Evolutionary conservation across 2,888 invertebrate genomes (phyloP).

Genomic region (Heliconius ethilla): DNA sequence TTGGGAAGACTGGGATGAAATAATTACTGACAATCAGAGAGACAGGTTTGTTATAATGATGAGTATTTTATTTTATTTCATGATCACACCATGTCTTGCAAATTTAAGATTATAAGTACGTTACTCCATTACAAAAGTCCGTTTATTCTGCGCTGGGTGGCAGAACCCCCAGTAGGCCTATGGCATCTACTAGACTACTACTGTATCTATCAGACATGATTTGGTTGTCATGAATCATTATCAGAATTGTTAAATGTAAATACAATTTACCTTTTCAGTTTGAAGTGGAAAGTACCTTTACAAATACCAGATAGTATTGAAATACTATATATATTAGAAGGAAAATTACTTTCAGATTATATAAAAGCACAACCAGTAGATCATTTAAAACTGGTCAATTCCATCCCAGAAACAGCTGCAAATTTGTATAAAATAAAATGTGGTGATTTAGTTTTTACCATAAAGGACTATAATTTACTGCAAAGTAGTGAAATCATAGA

Average conservation of each 20-base stretch:
- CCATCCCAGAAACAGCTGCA: conserved; percentile 60
- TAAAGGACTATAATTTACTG: conserved; percentile 68
- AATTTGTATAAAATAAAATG: conserved; percentile 58
- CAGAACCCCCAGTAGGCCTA: background rate
- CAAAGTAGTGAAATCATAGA: conserved; percentile 69
- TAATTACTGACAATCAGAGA: conserved; percentile 46
- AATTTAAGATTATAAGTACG: too few species aligned
- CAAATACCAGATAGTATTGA: conserved; percentile 55
- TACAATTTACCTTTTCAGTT: conserved; percentile 55
- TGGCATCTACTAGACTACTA: background rate
- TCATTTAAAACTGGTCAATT: conserved; percentile 56
- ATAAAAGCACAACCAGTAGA: conserved; percentile 49
- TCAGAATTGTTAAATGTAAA: background rate
- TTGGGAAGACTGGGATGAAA: conserved; percentile 78
- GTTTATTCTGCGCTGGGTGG: background rate
- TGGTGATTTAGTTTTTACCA: conserved; percentile 62
- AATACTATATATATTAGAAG: conserved; percentile 69
- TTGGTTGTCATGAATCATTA: background rate
- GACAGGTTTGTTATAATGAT: conserved; percentile 50
- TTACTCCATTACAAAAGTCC: too few species aligned
- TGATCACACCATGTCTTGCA: background rate
- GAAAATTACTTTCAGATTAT: conserved; percentile 66
- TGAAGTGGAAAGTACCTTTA: conserved; percentile 57
- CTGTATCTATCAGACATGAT: background rate
- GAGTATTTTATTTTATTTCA: background rate